Percentiles rank a stretch among this genome's conserved stretches.
These are phyloP conservation scores for Sebastes matsubarae DNA, from an alignment of 2,797 vertebrate species.

Conservation along the genomic window DNA sequence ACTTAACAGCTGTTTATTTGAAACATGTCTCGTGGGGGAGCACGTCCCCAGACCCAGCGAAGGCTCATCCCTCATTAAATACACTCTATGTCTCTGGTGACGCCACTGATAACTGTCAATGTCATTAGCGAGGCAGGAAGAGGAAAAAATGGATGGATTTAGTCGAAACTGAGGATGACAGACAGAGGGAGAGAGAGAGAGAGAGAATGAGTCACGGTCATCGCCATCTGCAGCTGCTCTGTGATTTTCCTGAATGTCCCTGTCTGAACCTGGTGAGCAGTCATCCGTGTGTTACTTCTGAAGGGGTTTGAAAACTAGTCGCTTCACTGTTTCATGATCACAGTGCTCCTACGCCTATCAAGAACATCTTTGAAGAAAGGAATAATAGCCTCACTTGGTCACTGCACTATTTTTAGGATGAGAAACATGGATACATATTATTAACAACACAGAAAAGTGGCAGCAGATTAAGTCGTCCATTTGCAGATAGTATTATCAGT, in stretches of 20 bases:
- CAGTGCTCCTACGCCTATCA: constrained; percentile 29
- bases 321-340: constrained; percentile 21
- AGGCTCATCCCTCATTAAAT: constrained; percentile 28
- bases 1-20: constrained; percentile 30
- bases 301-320: constrained; percentile 41
- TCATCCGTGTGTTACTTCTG: constrained; percentile 21
- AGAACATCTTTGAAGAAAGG: constrained; percentile 36
- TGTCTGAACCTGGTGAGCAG: constrained; percentile 36
- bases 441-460: constrained; percentile 57
- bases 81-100: constrained; percentile 28
- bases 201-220: constrained; percentile 37
- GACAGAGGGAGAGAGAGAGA: background rate
- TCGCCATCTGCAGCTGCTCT: constrained; percentile 50
- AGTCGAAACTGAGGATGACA: constrained; percentile 22
- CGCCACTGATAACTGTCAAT: constrained; percentile 35
- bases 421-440: constrained; percentile 47
- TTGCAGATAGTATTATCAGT: constrained; percentile 71
- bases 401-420: constrained; percentile 59
- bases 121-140: constrained; percentile 42
- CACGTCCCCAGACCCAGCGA: background rate
- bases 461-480: constrained; percentile 60
- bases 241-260: constrained; percentile 42
- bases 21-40: constrained; percentile 17
- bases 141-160: constrained; percentile 36
- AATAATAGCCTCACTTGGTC: constrained; percentile 22